Evolutionary conservation across 2,113 vertebrate species (phyloP), one percentile per base, ranked within the genome.

Genomic region (Thryonomys swinderianus): DNA sequence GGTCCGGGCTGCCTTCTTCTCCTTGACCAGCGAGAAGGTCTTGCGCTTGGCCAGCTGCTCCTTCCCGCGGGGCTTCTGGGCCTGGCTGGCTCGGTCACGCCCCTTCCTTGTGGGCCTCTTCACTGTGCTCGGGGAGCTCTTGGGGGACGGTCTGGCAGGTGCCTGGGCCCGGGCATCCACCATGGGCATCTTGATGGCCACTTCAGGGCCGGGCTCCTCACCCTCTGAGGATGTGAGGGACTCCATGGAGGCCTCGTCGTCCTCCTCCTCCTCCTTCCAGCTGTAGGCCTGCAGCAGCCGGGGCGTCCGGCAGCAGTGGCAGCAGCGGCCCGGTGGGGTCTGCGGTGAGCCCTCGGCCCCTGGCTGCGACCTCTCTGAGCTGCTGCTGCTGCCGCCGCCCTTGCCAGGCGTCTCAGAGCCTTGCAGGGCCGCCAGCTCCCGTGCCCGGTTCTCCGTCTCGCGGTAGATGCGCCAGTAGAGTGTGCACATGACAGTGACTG

Each of bases 401-500:
- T 96, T 97, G 25, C 94, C 97, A 0, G 95, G 97, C 0, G 97
- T 97, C 73, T 96, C 98, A 0, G 98, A 98, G 37, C 98, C 98
- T 93, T 98, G 98, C 17, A 99, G 97, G 27, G 98, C 97, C 0
- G 98, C 97, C 51, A 99, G 97, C 93, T 98, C 98, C 93, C 98
- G 97, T 2, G 98, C 97, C 20, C 98, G 97, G 93, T 98, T 98
- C 96, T 98, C 98, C 0, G 98, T 99, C 97, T 99, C 98, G 62
- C 98, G 98, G 96, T 99, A 99, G 97, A 99, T 98, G 78, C 98
- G 98, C 98, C 98, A 99, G 96, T 99, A 99, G 45, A 99, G 97
- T 0, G 97, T 97, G 88, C 98, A 98, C 98, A 99, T 99, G 90
- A 99, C 99, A 0, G 98, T 98, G 92, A 99, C 98, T 0, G 99